phyloP scores from a whole-genome alignment of 2,888 invertebrate species.

The Micoletzkya japonica region DNA sequence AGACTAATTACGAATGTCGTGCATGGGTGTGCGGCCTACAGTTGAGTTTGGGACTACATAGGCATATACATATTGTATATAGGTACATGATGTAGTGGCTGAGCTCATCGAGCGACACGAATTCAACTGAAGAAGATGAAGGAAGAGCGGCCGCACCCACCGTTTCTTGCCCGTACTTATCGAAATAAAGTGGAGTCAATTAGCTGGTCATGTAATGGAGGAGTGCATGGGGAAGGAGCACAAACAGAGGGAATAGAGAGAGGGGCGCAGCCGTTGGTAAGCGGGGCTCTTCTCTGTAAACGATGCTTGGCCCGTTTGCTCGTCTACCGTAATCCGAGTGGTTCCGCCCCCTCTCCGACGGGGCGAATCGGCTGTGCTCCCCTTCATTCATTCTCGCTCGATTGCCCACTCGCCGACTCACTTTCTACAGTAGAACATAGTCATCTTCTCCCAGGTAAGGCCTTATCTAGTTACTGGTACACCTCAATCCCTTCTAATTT shows the following conservation, averaged over 20 bases:
- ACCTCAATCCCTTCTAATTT: too few species aligned
- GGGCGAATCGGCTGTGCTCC: neutral
- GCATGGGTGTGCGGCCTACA: neutral
- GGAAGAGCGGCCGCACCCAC: neutral
- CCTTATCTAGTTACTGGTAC: too few species aligned
- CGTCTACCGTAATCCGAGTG: slow-evolving; percentile 20
- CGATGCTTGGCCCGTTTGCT: neutral
- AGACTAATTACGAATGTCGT: neutral
- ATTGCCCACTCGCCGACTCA: neutral
- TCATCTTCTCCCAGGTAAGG: neutral
- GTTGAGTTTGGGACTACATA: neutral
- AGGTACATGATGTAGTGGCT: slow-evolving; percentile 29
- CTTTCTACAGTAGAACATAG: neutral
- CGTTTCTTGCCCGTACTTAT: neutral
- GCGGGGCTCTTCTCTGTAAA: slow-evolving; percentile 29
- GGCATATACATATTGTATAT: neutral
- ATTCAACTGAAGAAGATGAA: too few species aligned
- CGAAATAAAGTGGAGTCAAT: too few species aligned
- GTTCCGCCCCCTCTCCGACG: neutral
- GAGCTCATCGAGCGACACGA: slow-evolving; percentile 24
- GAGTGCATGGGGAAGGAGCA: neutral
- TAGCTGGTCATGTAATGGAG: slow-evolving; percentile 26
- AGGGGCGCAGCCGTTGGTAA: slow-evolving; percentile 16
- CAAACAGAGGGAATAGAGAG: slow-evolving; percentile 1
- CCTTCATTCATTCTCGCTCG: neutral